A percentile compares a stretch with the other conserved stretches of the same genome.
Conservation (phyloP, 2,888 invertebrate species). For the Trissolcus japonicus region DNA sequence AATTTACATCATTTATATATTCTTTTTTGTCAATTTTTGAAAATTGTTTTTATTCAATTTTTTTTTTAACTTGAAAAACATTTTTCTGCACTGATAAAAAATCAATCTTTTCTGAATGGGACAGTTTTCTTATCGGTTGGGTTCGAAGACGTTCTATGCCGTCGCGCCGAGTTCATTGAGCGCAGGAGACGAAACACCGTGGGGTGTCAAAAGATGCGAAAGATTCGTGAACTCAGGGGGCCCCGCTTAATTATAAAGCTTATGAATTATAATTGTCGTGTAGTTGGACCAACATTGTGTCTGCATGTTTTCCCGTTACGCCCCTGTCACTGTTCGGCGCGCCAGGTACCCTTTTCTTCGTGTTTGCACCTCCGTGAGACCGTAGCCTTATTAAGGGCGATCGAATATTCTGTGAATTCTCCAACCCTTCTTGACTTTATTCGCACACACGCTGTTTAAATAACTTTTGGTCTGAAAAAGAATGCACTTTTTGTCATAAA, state of each 20-base stretch:
- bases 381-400: slow-evolving; percentile 60
- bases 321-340: slow-evolving; percentile 71
- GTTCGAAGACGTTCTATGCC: slow-evolving; percentile 47
- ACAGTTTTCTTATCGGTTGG: slow-evolving; percentile 12
- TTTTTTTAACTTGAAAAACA: neutral
- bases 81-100: neutral
- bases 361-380: slow-evolving; percentile 68
- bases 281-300: slow-evolving; percentile 76
- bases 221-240: slow-evolving; percentile 61
- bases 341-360: slow-evolving; percentile 69
- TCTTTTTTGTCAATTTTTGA: no score
- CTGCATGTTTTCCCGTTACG: slow-evolving; percentile 75
- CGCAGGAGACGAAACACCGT: slow-evolving; percentile 53
- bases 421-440: no score
- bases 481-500: no score
- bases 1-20: no score
- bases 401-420: slow-evolving; percentile 40
- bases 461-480: neutral
- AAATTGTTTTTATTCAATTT: no score
- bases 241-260: slow-evolving; percentile 74
- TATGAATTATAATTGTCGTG: slow-evolving; percentile 76
- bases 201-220: slow-evolving; percentile 64
- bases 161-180: slow-evolving; percentile 36
- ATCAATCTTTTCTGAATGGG: no score
- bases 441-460: no score